These are phyloP conservation scores for Ormyrus pomaceus DNA, from an alignment of 2,888 invertebrate genomes.

Conservation along the genomic window DNA sequence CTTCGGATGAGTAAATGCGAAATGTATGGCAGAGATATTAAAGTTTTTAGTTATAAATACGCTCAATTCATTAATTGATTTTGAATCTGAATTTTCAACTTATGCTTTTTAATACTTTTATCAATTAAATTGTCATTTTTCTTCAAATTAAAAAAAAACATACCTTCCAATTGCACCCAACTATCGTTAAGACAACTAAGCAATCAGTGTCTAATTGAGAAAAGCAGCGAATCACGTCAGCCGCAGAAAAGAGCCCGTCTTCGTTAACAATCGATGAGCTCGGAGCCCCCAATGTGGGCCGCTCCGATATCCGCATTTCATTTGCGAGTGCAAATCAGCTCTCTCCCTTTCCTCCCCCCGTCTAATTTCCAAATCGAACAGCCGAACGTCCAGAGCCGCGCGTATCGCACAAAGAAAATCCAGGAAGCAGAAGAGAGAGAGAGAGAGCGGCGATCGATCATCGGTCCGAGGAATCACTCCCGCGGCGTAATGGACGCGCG, in stretches of 20 bases:
- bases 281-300: neutral
- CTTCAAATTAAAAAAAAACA: neutral
- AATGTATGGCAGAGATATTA: too few relatives aligned
- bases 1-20: too few relatives aligned
- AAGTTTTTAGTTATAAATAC: too few relatives aligned
- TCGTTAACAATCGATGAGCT: conserved; percentile 12
- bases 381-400: neutral
- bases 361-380: conserved; percentile 13
- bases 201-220: too few relatives aligned
- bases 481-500: neutral
- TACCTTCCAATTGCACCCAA: too few relatives aligned
- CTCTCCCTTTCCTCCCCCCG: too few relatives aligned
- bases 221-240: too few relatives aligned
- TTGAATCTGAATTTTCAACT: too few relatives aligned
- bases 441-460: neutral
- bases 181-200: too few relatives aligned
- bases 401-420: neutral
- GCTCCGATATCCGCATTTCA: neutral
- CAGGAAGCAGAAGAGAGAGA: too few relatives aligned
- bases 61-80: too few relatives aligned
- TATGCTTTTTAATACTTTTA: too few relatives aligned
- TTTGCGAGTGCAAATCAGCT: neutral
- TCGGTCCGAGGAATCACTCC: neutral
- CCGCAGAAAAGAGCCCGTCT: neutral
- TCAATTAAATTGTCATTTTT: neutral